Evolutionary conservation across 2,113 vertebrate species (phyloP).

Genomic region (Apodemus speciosus): DNA sequence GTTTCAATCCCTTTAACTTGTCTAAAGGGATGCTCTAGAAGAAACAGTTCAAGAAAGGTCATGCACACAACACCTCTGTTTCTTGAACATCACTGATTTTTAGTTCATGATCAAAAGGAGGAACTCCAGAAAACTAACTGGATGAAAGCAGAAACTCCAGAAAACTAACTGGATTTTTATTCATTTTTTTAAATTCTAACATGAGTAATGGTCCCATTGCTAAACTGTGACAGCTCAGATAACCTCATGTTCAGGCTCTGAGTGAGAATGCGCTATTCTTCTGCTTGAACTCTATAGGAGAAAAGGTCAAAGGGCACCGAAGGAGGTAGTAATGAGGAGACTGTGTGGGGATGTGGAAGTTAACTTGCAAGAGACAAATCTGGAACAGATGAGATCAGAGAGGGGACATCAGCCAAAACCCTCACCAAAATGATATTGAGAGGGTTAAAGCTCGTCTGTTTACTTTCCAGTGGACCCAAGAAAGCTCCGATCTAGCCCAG

Average conservation of each 20-base stretch:
- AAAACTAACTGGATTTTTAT: constrained; percentile 45
- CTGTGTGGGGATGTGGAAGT: neutral
- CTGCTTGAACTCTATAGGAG: neutral
- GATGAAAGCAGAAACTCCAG: constrained; percentile 53
- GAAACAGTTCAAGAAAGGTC: neutral
- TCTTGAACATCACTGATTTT: constrained; percentile 37
- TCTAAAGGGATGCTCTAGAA: constrained; percentile 31
- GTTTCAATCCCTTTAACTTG: neutral
- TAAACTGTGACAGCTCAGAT: neutral
- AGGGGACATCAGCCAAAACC: neutral
- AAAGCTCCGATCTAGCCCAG: neutral
- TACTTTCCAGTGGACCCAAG: neutral
- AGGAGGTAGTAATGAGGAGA: neutral
- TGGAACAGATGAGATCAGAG: neutral
- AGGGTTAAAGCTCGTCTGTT: neutral
- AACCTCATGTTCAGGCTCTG: neutral
- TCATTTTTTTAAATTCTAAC: neutral
- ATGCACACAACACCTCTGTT: constrained; percentile 9
- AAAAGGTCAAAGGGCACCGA: neutral
- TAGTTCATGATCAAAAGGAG: constrained; percentile 65
- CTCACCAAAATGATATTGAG: neutral
- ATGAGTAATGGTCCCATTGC: neutral
- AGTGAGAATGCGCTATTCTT: neutral
- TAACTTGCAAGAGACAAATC: neutral
- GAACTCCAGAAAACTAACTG: constrained; percentile 37